These are phyloP conservation scores for Caligus rogercresseyi DNA, from an alignment of 1,140 invertebrate genomes.

Conservation along the genomic window DNA sequence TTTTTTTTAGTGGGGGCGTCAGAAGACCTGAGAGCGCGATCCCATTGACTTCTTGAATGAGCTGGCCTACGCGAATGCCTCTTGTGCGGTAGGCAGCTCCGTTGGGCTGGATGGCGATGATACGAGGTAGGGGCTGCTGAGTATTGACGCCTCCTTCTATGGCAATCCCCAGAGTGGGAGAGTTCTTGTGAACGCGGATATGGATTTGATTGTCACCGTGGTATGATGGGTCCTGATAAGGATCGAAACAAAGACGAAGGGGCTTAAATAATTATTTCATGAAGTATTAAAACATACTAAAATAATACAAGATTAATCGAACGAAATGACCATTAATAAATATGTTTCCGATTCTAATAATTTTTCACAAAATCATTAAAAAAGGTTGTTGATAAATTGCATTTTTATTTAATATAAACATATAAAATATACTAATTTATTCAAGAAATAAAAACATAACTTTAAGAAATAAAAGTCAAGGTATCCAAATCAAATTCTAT, in stretches of 20 bases:
- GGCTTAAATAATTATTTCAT: not conserved
- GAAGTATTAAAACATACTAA: not conserved
- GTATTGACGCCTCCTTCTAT: constrained; percentile 92
- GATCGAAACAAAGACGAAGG: not conserved
- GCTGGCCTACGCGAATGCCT: constrained; percentile 73
- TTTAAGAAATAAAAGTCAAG: too few species aligned
- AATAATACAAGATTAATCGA: too few species aligned
- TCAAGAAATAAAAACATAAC: too few species aligned
- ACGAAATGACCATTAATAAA: too few species aligned
- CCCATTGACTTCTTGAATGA: constrained; percentile 81
- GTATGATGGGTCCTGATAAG: too few species aligned
- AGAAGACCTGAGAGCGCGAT: constrained; percentile 53
- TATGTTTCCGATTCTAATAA: too few species aligned
- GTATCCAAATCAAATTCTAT: too few species aligned
- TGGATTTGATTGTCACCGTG: not conserved
- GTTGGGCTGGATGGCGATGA: constrained; percentile 88
- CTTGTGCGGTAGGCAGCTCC: constrained; percentile 80
- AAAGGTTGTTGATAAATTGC: too few species aligned
- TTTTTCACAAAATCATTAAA: too few species aligned
- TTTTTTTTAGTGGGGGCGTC: too few species aligned
- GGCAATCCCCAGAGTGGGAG: constrained; percentile 81
- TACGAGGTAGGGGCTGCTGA: constrained; percentile 73
- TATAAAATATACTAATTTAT: too few species aligned
- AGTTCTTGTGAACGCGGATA: constrained; percentile 61
- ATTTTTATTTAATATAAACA: too few species aligned